Conservation (phyloP, 1,140 invertebrate species). For the Chrysoperla carnea region DNA sequence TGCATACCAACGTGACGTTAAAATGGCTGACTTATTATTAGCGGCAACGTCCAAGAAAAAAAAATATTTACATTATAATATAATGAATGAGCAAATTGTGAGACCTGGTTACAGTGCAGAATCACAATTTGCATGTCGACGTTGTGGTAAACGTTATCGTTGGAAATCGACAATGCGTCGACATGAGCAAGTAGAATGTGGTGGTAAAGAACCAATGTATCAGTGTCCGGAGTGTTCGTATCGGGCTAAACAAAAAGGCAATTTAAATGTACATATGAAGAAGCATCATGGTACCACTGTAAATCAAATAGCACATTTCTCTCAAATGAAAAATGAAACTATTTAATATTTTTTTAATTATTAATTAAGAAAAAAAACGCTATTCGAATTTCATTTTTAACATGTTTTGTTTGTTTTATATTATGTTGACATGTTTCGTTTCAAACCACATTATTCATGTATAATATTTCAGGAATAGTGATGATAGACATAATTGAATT, state of each 20-base stretch:
- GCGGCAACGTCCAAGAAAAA: neutral
- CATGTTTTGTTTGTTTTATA: no score
- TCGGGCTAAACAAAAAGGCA: slow-evolving; percentile 59
- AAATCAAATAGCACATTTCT: slow-evolving; percentile 6
- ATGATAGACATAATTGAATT: no score
- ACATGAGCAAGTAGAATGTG: slow-evolving; percentile 72
- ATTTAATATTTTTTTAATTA: no score
- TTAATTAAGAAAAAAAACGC: no score
- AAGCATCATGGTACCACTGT: slow-evolving; percentile 41
- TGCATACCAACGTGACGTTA: slow-evolving; percentile 4
- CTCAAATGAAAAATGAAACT: neutral
- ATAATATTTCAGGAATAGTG: no score
- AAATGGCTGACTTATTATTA: slow-evolving; percentile 2
- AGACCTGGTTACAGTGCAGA: slow-evolving; percentile 33
- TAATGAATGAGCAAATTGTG: slow-evolving; percentile 20
- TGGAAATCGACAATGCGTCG: slow-evolving; percentile 67
- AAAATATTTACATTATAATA: slow-evolving; percentile 17
- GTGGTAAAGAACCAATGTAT: slow-evolving; percentile 66
- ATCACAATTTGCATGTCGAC: slow-evolving; percentile 54
- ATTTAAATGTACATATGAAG: slow-evolving; percentile 61
- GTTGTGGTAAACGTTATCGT: slow-evolving; percentile 62
- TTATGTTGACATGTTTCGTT: no score
- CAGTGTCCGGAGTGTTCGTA: slow-evolving; percentile 66
- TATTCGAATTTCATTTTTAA: no score
- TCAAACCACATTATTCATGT: no score